A percentile compares a stretch with the other conserved stretches of the same genome.
Evolutionary conservation across 23 tunicate species (phyloP).

Genomic region (Halocynthia aurantium): DNA sequence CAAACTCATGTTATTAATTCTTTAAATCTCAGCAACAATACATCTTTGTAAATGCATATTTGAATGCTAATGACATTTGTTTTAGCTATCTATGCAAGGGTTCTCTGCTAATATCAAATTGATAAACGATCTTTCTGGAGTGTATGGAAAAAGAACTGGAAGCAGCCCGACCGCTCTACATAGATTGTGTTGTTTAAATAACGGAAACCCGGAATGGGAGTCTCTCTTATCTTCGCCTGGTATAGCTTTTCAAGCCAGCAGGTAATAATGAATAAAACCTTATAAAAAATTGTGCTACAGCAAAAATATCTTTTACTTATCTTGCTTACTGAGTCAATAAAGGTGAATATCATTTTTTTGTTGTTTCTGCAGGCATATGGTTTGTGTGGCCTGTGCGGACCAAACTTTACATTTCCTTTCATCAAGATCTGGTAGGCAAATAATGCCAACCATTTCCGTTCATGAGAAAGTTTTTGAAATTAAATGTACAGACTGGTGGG

Average conservation of each 20-base stretch:
- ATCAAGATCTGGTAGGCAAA: conserved; percentile 43
- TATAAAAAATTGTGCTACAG: background rate
- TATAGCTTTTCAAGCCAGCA: conserved; percentile 27
- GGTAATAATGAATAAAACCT: conserved; percentile 11
- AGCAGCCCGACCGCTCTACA: conserved; percentile 30
- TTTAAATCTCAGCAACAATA: no score
- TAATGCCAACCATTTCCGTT: conserved; percentile 48
- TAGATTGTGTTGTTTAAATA: conserved; percentile 15
- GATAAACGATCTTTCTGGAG: no score
- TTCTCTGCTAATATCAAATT: no score
- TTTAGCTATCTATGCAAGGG: no score
- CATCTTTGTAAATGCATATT: no score
- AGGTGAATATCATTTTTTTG: background rate
- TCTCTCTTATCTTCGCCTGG: conserved; percentile 68
- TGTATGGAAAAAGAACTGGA: no score
- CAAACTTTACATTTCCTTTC: conserved; percentile 50
- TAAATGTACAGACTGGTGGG: conserved; percentile 19
- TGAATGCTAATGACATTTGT: no score
- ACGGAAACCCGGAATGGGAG: conserved; percentile 44
- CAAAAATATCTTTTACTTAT: background rate
- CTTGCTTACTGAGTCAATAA: no score
- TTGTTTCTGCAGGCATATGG: conserved; percentile 32
- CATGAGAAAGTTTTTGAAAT: conserved; percentile 6
- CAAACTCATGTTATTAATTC: no score
- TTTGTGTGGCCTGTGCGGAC: conserved; percentile 45